These are phyloP conservation scores for Pedetes capensis DNA, from an alignment of 2,113 vertebrate species.

Conservation along the genomic window DNA sequence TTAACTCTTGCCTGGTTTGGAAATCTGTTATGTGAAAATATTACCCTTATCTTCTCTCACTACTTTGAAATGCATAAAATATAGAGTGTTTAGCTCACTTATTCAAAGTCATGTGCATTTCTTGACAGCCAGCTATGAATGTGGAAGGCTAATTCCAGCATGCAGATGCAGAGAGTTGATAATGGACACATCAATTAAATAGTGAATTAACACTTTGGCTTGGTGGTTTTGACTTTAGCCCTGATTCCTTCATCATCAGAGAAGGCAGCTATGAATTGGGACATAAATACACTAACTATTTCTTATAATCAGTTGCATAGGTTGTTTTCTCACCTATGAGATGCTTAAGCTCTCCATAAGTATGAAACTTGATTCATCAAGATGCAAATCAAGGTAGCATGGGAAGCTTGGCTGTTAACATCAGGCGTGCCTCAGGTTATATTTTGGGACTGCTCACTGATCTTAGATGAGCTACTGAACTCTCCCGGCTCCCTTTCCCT, in stretches of 20 bases:
- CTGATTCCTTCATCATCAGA: neutral
- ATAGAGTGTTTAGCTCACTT: neutral
- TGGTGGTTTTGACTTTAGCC: neutral
- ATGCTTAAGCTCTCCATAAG: neutral
- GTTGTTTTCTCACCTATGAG: neutral
- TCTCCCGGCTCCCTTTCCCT: neutral
- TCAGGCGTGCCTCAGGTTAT: neutral
- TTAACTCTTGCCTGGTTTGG: neutral
- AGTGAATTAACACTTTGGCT: neutral
- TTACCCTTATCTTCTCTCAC: neutral
- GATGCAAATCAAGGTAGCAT: neutral
- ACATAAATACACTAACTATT: neutral
- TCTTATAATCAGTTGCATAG: neutral
- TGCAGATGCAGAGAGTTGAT: neutral
- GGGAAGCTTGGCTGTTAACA: neutral
- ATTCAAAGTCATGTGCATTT: neutral
- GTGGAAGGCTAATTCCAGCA: neutral
- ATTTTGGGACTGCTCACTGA: neutral
- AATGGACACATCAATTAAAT: neutral
- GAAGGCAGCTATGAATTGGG: neutral
- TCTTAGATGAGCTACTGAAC: too few species aligned
- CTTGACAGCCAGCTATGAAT: neutral
- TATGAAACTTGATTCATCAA: neutral
- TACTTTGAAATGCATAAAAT: neutral
- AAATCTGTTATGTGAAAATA: conserved; percentile 13